phyloP scores from a whole-genome alignment of 1,140 invertebrate genomes.

The Pogonomyrmex californicus region DNA sequence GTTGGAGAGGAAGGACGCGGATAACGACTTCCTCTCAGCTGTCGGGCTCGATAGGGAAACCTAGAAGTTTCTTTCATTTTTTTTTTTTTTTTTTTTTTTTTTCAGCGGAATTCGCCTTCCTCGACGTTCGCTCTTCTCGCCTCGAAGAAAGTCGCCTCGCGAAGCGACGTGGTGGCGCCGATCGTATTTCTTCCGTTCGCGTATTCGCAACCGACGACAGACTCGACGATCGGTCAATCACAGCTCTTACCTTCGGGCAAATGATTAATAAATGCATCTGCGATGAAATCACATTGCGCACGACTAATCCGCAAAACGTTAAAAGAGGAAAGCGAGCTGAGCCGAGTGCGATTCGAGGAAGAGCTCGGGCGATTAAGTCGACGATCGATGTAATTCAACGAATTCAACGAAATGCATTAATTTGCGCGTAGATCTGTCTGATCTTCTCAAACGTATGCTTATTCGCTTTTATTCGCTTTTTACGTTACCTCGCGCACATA shows the following conservation, averaged over 20 bases:
- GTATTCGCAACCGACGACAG: constrained; percentile 45
- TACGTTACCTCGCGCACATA: neutral
- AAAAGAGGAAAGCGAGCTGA: neutral
- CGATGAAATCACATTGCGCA: constrained; percentile 23
- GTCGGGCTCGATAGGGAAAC: constrained; percentile 75
- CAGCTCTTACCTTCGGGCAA: neutral
- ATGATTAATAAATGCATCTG: constrained; percentile 34
- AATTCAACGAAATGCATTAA: neutral
- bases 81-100: constrained; percentile 25
- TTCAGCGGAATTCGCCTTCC: constrained; percentile 65
- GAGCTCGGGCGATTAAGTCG: neutral
- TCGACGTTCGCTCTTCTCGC: constrained; percentile 67
- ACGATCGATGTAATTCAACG: neutral
- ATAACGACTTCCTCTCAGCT: constrained; percentile 77
- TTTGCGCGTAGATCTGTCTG: neutral
- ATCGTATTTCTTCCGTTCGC: constrained; percentile 44
- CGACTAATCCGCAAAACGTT: neutral
- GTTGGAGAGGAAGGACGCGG: constrained; percentile 57
- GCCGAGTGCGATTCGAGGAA: neutral
- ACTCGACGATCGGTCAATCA: constrained; percentile 59
- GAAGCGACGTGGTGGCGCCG: constrained; percentile 61
- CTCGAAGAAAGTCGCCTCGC: constrained; percentile 73
- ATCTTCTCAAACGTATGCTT: neutral
- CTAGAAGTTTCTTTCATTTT: constrained; percentile 46
- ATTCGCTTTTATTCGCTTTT: no score